Conservation (phyloP, 2,113 vertebrate genomes). For the Gobio gobio region DNA sequence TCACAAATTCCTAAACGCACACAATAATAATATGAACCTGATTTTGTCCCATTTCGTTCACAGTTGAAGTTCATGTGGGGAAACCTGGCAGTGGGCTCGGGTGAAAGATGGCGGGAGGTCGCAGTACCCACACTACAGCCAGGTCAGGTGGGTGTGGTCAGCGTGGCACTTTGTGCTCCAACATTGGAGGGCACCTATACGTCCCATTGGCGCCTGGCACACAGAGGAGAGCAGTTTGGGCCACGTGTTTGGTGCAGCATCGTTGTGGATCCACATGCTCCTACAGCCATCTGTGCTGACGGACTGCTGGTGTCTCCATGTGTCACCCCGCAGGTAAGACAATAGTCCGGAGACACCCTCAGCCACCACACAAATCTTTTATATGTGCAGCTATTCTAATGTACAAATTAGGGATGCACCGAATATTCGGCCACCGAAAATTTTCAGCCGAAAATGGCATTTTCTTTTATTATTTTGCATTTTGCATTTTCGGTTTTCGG, state of each 20-base stretch:
- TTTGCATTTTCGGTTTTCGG: no score
- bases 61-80: slow-evolving; percentile 99
- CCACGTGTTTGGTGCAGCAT: slow-evolving; percentile 98
- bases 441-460: no score
- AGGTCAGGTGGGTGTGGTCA: slow-evolving; percentile 91
- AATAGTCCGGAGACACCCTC: not conserved
- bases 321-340: slow-evolving; percentile 80
- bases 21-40: not conserved
- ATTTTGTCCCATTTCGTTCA: not conserved
- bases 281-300: slow-evolving; percentile 72
- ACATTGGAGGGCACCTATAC: slow-evolving; percentile 91
- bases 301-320: slow-evolving; percentile 69
- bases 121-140: slow-evolving; percentile 88
- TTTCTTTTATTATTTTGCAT: no score
- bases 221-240: slow-evolving; percentile 92
- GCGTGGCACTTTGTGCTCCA: slow-evolving; percentile 90
- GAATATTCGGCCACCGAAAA: no score
- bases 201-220: slow-evolving; percentile 96
- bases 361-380: not conserved
- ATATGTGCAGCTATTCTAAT: not conserved
- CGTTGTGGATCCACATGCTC: slow-evolving; percentile 85
- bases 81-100: slow-evolving; percentile 88
- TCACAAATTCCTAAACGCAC: not conserved
- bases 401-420: no score
- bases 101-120: slow-evolving; percentile 86